Conservation (phyloP, 2,888 invertebrate genomes). For the Nomada ruficornis region DNA sequence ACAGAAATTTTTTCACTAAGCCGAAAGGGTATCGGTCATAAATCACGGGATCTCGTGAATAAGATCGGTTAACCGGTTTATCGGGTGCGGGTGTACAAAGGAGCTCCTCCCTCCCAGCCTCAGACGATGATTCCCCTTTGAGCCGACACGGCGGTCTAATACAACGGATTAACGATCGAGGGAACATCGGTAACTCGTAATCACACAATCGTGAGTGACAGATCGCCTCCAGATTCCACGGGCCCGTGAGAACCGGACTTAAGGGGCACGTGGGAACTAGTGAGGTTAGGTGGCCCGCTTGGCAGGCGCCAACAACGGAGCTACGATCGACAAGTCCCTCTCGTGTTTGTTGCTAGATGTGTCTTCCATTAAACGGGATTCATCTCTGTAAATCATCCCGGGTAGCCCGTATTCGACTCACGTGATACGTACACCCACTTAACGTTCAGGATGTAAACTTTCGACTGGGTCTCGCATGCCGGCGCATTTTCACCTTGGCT, state of each 20-base stretch:
- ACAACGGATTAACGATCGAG: constrained; percentile 38
- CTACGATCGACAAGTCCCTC: constrained; percentile 30
- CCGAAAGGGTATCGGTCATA: constrained; percentile 26
- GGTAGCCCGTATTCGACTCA: constrained; percentile 59
- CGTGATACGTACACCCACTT: constrained; percentile 50
- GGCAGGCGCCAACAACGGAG: constrained; percentile 55
- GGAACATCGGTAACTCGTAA: constrained; percentile 35
- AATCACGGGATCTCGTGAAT: constrained; percentile 41
- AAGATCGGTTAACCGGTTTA: constrained; percentile 38
- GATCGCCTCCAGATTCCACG: constrained; percentile 41
- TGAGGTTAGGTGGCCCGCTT: constrained; percentile 47
- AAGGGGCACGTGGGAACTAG: constrained; percentile 67
- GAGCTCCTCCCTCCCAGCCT: too few relatives aligned
- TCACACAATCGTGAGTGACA: constrained; percentile 39
- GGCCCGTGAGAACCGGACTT: constrained; percentile 58
- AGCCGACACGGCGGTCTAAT: constrained; percentile 16
- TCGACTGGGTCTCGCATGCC: constrained; percentile 54
- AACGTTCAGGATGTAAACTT: constrained; percentile 50
- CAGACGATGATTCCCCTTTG: constrained; percentile 17
- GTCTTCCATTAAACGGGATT: constrained; percentile 65
- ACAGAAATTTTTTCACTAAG: background rate
- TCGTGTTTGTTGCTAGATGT: background rate
- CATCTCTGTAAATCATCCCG: constrained; percentile 66
- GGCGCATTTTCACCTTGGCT: constrained; percentile 58
- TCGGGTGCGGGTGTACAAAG: background rate